These are phyloP conservation scores for Sphenopsis melanotis DNA, from an alignment of 2,797 vertebrate species.

Conservation along the genomic window DNA sequence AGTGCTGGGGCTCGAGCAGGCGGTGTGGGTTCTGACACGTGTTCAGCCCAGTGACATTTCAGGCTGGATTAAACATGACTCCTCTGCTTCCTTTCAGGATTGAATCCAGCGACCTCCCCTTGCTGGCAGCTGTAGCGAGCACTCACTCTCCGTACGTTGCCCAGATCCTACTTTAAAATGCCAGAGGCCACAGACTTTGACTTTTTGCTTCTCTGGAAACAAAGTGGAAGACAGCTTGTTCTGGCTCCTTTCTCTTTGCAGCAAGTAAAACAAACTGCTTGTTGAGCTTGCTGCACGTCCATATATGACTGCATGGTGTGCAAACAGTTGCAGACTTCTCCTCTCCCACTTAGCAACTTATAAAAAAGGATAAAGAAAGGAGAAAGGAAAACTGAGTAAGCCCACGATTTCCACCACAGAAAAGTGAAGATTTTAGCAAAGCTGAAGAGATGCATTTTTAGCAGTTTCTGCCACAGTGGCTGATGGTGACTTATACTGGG, in stretches of 20 bases:
- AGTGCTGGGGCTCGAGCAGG: background rate
- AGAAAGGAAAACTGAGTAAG: background rate
- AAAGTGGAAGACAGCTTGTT: conserved; percentile 52
- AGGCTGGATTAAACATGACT: background rate
- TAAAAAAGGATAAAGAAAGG: background rate
- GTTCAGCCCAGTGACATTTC: background rate
- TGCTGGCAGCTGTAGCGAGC: conserved; percentile 95
- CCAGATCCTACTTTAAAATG: conserved; percentile 91
- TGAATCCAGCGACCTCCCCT: conserved; percentile 95
- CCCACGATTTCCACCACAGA: background rate
- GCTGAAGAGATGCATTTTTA: background rate
- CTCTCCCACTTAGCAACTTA: background rate
- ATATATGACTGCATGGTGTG: background rate
- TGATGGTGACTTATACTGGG: background rate
- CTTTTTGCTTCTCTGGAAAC: conserved; percentile 17
- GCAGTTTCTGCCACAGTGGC: conserved; percentile 7
- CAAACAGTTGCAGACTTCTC: background rate
- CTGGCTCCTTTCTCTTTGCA: conserved; percentile 18
- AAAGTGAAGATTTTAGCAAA: conserved; percentile 19
- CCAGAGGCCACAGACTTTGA: conserved; percentile 19
- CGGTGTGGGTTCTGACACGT: background rate
- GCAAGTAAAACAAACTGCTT: conserved; percentile 36
- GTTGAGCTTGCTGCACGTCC: conserved; percentile 10
- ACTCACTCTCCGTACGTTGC: conserved; percentile 98
- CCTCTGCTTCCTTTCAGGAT: conserved; percentile 79